Evolutionary conservation across 2,888 invertebrate species (phyloP).

Genomic region (Romanomermis culicivorax): DNA sequence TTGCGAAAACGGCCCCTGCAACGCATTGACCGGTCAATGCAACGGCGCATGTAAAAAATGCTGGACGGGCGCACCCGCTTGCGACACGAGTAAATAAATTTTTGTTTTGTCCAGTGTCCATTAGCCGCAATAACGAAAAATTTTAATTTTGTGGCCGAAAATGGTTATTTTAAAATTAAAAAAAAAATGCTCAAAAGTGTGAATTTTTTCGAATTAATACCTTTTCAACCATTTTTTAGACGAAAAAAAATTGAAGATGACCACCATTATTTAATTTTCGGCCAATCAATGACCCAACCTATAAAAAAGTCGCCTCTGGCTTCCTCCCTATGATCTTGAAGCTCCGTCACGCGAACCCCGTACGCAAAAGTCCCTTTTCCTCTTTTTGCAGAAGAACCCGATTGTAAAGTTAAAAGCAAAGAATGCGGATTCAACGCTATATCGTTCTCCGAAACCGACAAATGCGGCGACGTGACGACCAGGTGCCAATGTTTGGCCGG

Average conservation of each 20-base stretch:
- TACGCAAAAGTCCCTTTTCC: too few species aligned
- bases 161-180: too few species aligned
- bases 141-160: too few species aligned
- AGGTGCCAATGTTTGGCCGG: slow-evolving; percentile 21
- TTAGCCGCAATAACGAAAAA: background rate
- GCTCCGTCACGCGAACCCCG: too few species aligned
- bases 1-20: slow-evolving; percentile 20
- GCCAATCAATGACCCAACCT: too few species aligned
- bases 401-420: slow-evolving; percentile 8
- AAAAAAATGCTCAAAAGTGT: too few species aligned
- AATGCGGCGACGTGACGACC: slow-evolving; percentile 23
- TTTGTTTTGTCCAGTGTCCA: background rate
- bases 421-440: slow-evolving; percentile 25
- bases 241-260: too few species aligned
- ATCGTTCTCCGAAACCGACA: slow-evolving; percentile 22
- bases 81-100: slow-evolving; percentile 18
- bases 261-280: too few species aligned
- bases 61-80: slow-evolving; percentile 19
- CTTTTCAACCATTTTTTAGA: too few species aligned
- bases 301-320: too few species aligned
- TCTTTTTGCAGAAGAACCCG: slow-evolving; percentile 11
- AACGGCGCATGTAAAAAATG: slow-evolving; percentile 18
- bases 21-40: slow-evolving; percentile 22
- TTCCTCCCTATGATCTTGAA: too few species aligned
- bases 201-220: too few species aligned